Evolutionary conservation across 2,113 vertebrate genomes (phyloP), one percentile per base, ranked within the genome.

Genomic region (Cynopterus brachyotis): DNA sequence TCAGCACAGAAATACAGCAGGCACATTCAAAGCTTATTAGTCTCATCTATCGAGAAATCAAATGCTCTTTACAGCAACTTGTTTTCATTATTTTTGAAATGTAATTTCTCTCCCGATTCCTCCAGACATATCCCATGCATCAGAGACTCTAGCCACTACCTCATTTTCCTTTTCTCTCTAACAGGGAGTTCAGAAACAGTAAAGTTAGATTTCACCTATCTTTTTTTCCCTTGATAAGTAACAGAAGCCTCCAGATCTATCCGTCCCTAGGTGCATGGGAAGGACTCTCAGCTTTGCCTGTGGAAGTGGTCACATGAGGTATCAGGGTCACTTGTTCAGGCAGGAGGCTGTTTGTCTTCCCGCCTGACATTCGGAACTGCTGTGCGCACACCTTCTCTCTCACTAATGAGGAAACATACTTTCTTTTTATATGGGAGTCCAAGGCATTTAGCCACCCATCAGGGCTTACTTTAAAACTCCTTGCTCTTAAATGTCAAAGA

Each of bases 401-500:
- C 45, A 60, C 85, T 97, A n/a, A 95, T 62, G 91, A 79, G 93
- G 59, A 32, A 0, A 93, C 93, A 91, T 45, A 60, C 57, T 42
- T 97, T 95, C 55, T 57, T 93, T 97, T 47, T 91, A 45, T 86
- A 76, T 90, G 94, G 82, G 93, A 88, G n/a, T 60, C 89, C 84
- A 81, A n/a, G 37, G 32, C 24, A 93, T 96, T 97, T 47, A 93
- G 97, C 22, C 78, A 60, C 84, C 88, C 57, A 86, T 96, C 96
- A 97, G 94, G 88, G 95, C 95, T 97, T 89, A 95, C 75, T 94
- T 97, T 69, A 97, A 97, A 98, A 94, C 15, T 91, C 89, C 50
- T 87, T 96, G 47, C 93, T 96, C 92, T 96, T 86, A 96, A 97
- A 98, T 96, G 92, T 96, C 97, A 98, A 79, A 95, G 92, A 94